phyloP scores from a whole-genome alignment of 2,888 invertebrate species.

The Lasioglossum oenotherae region DNA sequence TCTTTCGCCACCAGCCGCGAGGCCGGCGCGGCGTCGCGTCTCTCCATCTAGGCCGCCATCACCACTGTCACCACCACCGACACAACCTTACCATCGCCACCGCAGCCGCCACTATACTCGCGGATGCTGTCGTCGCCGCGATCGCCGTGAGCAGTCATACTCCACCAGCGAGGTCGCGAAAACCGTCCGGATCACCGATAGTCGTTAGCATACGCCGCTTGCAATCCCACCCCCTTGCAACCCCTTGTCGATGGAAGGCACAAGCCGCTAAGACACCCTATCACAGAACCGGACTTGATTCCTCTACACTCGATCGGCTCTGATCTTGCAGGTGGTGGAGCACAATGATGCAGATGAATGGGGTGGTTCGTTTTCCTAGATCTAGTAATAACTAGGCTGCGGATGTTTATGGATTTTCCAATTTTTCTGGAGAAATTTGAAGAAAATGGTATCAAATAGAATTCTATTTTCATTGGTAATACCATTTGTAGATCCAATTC shows the following conservation, averaged over 20 bases:
- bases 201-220: not conserved
- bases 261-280: not conserved
- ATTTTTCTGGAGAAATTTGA: too few species aligned
- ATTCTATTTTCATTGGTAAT: too few species aligned
- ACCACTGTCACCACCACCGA: slow-evolving; percentile 9
- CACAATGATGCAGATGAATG: not conserved
- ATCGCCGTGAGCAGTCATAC: slow-evolving; percentile 40
- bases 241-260: not conserved
- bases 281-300: not conserved
- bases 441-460: too few species aligned
- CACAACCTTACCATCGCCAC: slow-evolving; percentile 1
- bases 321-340: not conserved
- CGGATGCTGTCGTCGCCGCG: slow-evolving; percentile 52
- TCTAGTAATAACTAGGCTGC: too few species aligned
- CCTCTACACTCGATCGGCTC: not conserved
- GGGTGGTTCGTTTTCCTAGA: too few species aligned
- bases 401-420: too few species aligned
- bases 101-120: slow-evolving; percentile 19
- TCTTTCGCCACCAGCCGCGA: slow-evolving; percentile 7
- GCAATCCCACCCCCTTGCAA: not conserved
- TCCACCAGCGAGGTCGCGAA: slow-evolving; percentile 52
- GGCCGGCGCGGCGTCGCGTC: slow-evolving; percentile 19
- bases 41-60: slow-evolving; percentile 16
- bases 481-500: too few species aligned
- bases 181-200: slow-evolving; percentile 62